Evolutionary conservation across 2,888 invertebrate species (phyloP).

Genomic region (Parasteatoda lunata): DNA sequence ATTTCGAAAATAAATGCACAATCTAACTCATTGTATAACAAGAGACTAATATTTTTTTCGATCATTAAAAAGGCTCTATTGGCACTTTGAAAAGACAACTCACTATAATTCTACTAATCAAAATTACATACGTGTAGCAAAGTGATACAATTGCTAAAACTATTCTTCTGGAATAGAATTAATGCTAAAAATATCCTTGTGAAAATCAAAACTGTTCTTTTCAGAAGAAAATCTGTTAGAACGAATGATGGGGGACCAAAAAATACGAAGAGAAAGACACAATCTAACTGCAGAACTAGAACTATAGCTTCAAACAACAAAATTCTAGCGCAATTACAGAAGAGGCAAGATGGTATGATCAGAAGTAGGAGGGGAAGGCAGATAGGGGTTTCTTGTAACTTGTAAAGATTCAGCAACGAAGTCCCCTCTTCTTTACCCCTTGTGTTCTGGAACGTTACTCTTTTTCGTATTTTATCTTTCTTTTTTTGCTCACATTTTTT

Average conservation of each 20-base stretch:
- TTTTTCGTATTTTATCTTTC: conserved; percentile 29
- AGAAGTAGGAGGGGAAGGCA: not conserved
- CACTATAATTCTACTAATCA: too few species aligned
- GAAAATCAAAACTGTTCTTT: not conserved
- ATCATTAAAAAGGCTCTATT: too few species aligned
- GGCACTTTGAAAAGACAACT: too few species aligned
- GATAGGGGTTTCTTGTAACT: conserved; percentile 26
- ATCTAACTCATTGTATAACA: too few species aligned
- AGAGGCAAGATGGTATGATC: conserved; percentile 57
- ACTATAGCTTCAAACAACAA: conserved; percentile 57
- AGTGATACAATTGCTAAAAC: too few species aligned
- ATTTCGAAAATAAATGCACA: too few species aligned
- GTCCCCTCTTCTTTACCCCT: conserved; percentile 4
- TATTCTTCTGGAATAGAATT: too few species aligned
- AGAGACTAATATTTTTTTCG: too few species aligned
- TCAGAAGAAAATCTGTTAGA: not conserved
- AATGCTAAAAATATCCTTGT: too few species aligned
- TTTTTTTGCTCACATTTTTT: conserved; percentile 8
- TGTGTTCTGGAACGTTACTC: conserved; percentile 22
- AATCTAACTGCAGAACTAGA: conserved; percentile 46
- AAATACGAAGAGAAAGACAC: conserved; percentile 36
- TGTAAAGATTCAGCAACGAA: conserved; percentile 57
- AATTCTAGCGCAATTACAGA: conserved; percentile 65
- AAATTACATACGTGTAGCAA: too few species aligned
- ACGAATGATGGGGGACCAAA: not conserved